phyloP scores from a whole-genome alignment of 2,888 invertebrate species.

The Pollenia angustigena region DNA sequence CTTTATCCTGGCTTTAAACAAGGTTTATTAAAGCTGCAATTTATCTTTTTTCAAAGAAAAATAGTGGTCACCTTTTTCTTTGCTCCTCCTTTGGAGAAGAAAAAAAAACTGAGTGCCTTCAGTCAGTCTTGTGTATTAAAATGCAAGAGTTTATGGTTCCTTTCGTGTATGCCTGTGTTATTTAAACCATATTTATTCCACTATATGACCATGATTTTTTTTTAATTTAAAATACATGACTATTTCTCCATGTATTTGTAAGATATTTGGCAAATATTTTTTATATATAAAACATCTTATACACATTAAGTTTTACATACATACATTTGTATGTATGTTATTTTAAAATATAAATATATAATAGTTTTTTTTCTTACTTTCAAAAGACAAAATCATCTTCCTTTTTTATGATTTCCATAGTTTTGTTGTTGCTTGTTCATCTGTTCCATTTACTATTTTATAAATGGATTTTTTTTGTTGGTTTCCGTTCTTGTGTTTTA shows the following conservation, averaged over 20 bases:
- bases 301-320: neutral
- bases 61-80: conserved; percentile 1
- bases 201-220: conserved; percentile 60
- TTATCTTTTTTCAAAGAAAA: neutral
- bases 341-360: conserved; percentile 5
- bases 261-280: conserved; percentile 59
- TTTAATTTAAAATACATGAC: conserved; percentile 18
- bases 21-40: too few relatives aligned
- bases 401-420: conserved; percentile 21
- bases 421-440: conserved; percentile 48
- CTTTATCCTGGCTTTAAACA: too few relatives aligned
- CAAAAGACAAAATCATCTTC: conserved; percentile 55
- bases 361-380: neutral
- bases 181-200: conserved; percentile 58
- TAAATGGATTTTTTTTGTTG: conserved; percentile 5
- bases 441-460: conserved; percentile 54
- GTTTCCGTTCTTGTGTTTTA: conserved; percentile 56
- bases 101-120: neutral
- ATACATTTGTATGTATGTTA: neutral
- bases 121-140: conserved; percentile 33
- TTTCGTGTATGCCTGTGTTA: neutral
- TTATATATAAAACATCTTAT: neutral
- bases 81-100: neutral
- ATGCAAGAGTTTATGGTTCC: conserved; percentile 5
- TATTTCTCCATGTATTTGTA: conserved; percentile 47